A percentile compares a stretch with the other conserved stretches of the same genome.
These are phyloP conservation scores for Diloba caeruleocephala DNA, from an alignment of 2,888 invertebrate species.

Conservation along the genomic window DNA sequence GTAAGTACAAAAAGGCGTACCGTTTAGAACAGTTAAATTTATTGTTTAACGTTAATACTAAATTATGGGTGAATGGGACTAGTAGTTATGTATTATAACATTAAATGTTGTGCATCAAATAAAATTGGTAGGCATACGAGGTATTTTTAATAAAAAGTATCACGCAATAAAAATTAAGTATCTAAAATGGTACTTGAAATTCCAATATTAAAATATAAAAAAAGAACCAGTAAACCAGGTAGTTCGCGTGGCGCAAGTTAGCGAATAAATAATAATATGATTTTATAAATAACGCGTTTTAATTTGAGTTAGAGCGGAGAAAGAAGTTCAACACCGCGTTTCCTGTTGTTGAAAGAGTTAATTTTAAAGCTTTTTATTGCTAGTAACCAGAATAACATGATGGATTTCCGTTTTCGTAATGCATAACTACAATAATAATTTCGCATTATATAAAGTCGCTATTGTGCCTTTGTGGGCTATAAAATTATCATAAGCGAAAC, in stretches of 20 bases:
- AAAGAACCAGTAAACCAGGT: conserved; percentile 10
- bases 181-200: conserved; percentile 40
- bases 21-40: too few relatives aligned
- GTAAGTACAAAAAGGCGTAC: too few relatives aligned
- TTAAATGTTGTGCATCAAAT: conserved; percentile 14
- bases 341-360: conserved; percentile 68
- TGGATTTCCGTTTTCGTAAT: conserved; percentile 70
- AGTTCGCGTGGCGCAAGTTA: conserved; percentile 14
- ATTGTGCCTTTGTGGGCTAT: conserved; percentile 75
- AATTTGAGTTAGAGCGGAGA: conserved; percentile 57
- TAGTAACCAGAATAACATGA: conserved; percentile 70
- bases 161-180: conserved; percentile 36
- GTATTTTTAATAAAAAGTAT: conserved; percentile 18
- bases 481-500: conserved; percentile 83
- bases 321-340: conserved; percentile 65
- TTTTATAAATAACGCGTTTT: conserved; percentile 47
- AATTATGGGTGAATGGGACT: background rate
- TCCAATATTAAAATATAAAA: conserved; percentile 26
- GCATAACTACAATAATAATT: conserved; percentile 61
- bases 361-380: conserved; percentile 60
- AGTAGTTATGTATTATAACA: conserved; percentile 1
- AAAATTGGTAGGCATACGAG: conserved; percentile 28
- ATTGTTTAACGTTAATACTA: too few relatives aligned
- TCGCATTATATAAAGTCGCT: conserved; percentile 72
- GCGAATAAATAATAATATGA: conserved; percentile 45